phyloP scores from a whole-genome alignment of 2,113 vertebrate species.

The Mastomys coucha region DNA sequence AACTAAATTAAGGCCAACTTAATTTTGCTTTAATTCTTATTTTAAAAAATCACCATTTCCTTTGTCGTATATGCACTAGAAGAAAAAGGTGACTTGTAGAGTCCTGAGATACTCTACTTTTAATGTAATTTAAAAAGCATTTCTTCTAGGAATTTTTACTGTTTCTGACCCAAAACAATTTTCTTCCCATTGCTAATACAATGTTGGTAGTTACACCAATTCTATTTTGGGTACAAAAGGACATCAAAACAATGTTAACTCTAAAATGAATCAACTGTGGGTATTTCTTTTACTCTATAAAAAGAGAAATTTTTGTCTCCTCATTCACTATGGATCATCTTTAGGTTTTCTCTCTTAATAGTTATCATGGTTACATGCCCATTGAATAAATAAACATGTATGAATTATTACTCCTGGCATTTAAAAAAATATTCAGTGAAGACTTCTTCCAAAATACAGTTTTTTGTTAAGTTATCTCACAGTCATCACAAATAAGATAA shows the following conservation, averaged over 20 bases:
- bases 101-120: neutral
- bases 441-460: conserved; percentile 38
- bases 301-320: neutral
- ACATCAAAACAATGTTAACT: neutral
- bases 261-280: neutral
- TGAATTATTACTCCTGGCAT: neutral
- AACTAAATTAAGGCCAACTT: conserved; percentile 12
- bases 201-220: neutral
- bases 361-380: neutral
- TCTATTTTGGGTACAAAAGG: conserved; percentile 29
- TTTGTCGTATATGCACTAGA: neutral
- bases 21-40: conserved; percentile 32
- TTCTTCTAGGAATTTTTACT: conserved; percentile 20
- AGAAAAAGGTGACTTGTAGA: neutral
- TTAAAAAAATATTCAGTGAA: conserved; percentile 25
- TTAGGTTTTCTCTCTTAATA: neutral
- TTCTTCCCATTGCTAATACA: neutral
- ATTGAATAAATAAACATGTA: conserved; percentile 6
- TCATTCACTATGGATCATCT: neutral
- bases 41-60: neutral
- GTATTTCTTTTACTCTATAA: neutral
- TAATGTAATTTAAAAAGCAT: conserved; percentile 27
- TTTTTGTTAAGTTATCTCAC: conserved; percentile 45
- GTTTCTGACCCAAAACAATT: conserved; percentile 2
- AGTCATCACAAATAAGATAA: conserved; percentile 74